These are phyloP conservation scores for Xenopus laevis DNA, from an alignment of 2,113 vertebrate species.

Conservation along the genomic window DNA sequence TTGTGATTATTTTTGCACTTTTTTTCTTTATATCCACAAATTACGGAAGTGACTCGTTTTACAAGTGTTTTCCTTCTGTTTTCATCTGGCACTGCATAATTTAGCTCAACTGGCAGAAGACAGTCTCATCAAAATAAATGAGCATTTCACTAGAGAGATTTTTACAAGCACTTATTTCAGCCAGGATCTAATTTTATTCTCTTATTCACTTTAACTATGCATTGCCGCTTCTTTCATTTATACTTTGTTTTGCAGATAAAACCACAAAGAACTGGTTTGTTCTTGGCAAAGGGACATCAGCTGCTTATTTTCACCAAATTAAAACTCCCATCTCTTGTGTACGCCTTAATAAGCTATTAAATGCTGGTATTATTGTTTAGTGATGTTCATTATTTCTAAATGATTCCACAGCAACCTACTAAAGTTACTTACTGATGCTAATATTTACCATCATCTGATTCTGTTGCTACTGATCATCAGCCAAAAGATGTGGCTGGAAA, in stretches of 20 bases:
- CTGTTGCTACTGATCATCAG: too few species aligned
- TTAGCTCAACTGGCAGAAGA: conserved; percentile 18
- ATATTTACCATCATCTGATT: too few species aligned
- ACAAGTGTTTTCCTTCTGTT: background rate
- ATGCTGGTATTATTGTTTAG: conserved; percentile 2
- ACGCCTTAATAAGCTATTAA: conserved; percentile 1
- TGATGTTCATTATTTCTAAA: too few species aligned
- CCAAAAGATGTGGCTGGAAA: too few species aligned
- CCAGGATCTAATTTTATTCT: conserved; percentile 3
- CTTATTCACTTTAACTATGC: too few species aligned
- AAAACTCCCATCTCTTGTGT: background rate
- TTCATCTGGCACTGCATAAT: conserved; percentile 28
- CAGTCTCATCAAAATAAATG: conserved; percentile 12
- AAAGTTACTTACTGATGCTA: too few species aligned
- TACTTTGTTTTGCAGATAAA: conserved; percentile 19
- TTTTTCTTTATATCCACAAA: conserved; percentile 7
- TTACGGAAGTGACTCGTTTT: background rate
- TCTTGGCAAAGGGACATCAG: conserved; percentile 16
- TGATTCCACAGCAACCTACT: too few species aligned
- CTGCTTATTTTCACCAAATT: background rate
- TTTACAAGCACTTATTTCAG: conserved; percentile 7
- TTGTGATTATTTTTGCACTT: background rate
- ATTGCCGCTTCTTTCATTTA: conserved; percentile 26
- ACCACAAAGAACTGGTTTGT: conserved; percentile 9
- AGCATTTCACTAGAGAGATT: conserved; percentile 28